Base-by-base conservation (phyloP, 2,797 vertebrate genomes). In the Lophius americanus region DNA sequence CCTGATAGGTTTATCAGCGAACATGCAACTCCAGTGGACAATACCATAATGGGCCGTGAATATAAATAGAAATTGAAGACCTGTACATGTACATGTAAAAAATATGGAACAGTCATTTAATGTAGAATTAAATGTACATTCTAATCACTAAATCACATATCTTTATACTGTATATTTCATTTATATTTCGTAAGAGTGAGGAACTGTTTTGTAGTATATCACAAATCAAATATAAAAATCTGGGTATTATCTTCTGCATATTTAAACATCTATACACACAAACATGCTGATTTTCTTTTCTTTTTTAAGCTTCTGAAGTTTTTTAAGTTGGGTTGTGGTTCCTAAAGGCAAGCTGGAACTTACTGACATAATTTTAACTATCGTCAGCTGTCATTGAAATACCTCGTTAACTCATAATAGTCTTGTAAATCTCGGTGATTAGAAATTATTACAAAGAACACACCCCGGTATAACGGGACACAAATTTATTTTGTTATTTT, bases 341-440 rank as follows among this genome's bases (percentile, higher is more conserved):
- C 58, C 60, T n/a, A 12, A 61, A 68, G 54, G 6, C 4, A 62
- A 57, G 41, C 67, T 79, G 39, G 66, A 61, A 62, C 46, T 37
- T 36, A 9, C 3, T 36, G 53, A 32, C 37, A 9, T 73, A 4
- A 68, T 78, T 72, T 74, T 35, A 77, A 70, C 41, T 43, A 50
- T 66, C 14, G 57, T 75, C 35, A 49, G 51, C 35, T 82, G 51
- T 78, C 74, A 74, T 84, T 78, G 66, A 75, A 77, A 66, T 66
- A 52, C 60, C 59, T 74, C 36, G 55, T 67, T 76, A 72, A 64
- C n/a, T 55, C 58, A 50, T 64, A 80, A 80, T 3, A 11, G 60
- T 64, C 55, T 68, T 53, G 33, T 39, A 63, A 65, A 70, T 75
- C 53, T 65, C 41, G 47, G 11, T n/a, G 5, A 54, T 6, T 11